Conservation (phyloP, 2,113 vertebrate genomes). For the Naja naja region DNA sequence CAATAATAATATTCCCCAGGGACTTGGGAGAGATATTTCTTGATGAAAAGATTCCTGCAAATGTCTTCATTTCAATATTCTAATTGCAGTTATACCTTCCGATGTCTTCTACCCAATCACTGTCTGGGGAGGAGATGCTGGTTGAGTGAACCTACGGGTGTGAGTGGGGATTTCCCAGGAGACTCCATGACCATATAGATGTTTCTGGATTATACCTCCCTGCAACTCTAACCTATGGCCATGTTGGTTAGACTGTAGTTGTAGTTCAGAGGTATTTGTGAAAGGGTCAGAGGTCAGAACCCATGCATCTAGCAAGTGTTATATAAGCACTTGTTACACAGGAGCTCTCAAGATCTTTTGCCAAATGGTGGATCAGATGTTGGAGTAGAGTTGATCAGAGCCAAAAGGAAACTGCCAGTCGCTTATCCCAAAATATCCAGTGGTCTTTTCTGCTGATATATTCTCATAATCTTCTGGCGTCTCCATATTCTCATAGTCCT, state of each 20-base stretch:
- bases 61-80: background rate
- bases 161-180: background rate
- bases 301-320: background rate
- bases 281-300: background rate
- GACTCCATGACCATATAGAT: background rate
- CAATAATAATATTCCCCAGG: background rate
- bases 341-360: background rate
- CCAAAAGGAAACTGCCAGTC: slow-evolving; percentile 2
- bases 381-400: slow-evolving; percentile 27
- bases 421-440: slow-evolving; percentile 7
- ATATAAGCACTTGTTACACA: slow-evolving; percentile 3
- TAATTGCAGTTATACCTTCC: background rate
- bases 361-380: background rate
- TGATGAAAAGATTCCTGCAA: background rate
- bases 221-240: background rate
- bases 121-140: background rate
- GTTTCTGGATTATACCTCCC: background rate
- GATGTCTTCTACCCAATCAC: background rate
- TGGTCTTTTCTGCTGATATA: background rate
- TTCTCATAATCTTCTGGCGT: slow-evolving; percentile 19
- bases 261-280: background rate
- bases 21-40: background rate
- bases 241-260: background rate
- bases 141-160: background rate
- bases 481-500: slow-evolving; percentile 8